Percentiles rank a stretch among this genome's conserved stretches.
Evolutionary conservation across 2,113 vertebrate genomes (phyloP).

Genomic region (Lasiurus borealis): DNA sequence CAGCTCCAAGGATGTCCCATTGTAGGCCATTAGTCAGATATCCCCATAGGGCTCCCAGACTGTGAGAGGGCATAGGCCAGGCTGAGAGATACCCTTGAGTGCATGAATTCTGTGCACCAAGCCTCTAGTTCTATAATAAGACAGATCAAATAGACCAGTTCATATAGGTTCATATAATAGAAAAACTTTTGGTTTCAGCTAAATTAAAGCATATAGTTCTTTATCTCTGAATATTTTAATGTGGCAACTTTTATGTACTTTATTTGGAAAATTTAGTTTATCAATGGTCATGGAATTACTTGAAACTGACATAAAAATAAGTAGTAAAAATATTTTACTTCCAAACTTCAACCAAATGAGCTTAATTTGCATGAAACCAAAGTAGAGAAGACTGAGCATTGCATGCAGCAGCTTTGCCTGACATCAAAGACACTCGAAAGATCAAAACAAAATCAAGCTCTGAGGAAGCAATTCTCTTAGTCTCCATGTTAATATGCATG

Average conservation of each 20-base stretch:
- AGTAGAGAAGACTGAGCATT: neutral
- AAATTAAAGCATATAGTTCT: slow-evolving; percentile 2
- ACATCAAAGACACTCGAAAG: slow-evolving; percentile 72
- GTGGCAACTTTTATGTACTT: slow-evolving; percentile 34
- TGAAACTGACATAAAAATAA: slow-evolving; percentile 56
- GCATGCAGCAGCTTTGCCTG: neutral
- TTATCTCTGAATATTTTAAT: neutral
- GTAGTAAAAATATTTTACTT: slow-evolving; percentile 54
- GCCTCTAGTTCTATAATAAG: neutral
- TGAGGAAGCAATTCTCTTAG: slow-evolving; percentile 31
- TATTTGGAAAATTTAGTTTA: slow-evolving; percentile 59
- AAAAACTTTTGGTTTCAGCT: neutral
- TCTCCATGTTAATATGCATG: neutral
- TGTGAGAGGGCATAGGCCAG: no score
- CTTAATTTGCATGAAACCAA: slow-evolving; percentile 61
- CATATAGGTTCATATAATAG: neutral
- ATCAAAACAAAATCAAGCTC: slow-evolving; percentile 78
- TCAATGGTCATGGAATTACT: neutral
- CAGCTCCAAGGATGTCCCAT: no score
- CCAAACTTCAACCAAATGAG: slow-evolving; percentile 55
- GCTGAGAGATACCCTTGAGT: no score
- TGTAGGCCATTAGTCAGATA: no score
- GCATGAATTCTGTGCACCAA: no score
- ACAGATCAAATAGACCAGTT: neutral
- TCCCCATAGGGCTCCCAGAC: no score